phyloP scores from a whole-genome alignment of 1,140 invertebrate genomes.

The Parasteatoda tepidariorum region DNA sequence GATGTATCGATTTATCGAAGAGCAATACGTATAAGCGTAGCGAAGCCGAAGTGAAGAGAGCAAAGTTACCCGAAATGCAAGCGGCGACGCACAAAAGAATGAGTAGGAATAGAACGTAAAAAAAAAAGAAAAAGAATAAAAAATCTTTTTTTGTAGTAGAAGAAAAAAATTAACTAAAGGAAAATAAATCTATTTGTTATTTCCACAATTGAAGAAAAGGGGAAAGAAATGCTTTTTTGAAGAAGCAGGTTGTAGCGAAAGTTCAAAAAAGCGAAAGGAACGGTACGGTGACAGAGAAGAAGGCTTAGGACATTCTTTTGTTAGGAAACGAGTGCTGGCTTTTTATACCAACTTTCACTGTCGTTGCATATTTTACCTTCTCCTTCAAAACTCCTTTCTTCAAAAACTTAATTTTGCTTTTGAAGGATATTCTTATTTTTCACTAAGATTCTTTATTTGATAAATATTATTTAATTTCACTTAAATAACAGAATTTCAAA shows the following conservation, averaged over 20 bases:
- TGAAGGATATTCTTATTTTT: too few relatives aligned
- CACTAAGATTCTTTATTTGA: too few relatives aligned
- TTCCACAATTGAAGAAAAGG: constrained; percentile 16
- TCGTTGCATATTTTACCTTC: too few relatives aligned
- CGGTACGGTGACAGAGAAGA: too few relatives aligned
- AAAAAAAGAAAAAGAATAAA: not conserved
- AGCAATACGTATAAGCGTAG: not conserved
- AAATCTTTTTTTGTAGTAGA: not conserved
- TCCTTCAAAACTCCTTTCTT: too few relatives aligned
- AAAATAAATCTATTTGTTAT: constrained; percentile 53
- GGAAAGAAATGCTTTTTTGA: not conserved
- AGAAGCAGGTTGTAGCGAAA: not conserved
- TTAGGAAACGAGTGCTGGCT: too few relatives aligned
- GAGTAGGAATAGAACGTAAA: not conserved
- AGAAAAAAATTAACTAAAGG: not conserved
- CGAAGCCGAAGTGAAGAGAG: not conserved
- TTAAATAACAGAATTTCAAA: too few relatives aligned
- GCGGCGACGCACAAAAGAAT: not conserved
- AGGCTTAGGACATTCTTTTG: too few relatives aligned
- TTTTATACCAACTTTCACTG: too few relatives aligned
- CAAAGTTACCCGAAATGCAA: not conserved
- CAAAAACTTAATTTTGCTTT: too few relatives aligned
- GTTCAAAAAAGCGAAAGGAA: not conserved
- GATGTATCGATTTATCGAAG: constrained; percentile 47
- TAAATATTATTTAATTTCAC: too few relatives aligned